Conservation (phyloP, 2,797 vertebrate species). For the Acanthornis magna region DNA sequence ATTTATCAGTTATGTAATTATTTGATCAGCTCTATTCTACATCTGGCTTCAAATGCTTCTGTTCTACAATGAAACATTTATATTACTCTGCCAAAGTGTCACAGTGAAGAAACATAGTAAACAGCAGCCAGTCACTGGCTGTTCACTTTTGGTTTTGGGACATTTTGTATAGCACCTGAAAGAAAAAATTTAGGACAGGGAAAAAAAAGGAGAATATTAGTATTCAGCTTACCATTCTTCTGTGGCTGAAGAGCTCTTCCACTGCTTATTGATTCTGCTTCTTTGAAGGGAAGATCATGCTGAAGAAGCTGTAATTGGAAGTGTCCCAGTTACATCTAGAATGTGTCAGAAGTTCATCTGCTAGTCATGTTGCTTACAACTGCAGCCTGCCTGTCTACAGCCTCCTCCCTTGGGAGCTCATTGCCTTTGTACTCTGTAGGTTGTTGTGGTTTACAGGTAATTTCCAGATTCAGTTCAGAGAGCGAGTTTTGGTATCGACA, state of each 20-base stretch:
- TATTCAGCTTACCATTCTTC: background rate
- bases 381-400: background rate
- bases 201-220: background rate
- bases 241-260: background rate
- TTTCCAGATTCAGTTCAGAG: background rate
- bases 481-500: background rate
- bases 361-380: background rate
- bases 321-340: background rate
- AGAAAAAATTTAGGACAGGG: background rate
- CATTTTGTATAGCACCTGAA: background rate
- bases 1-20: background rate
- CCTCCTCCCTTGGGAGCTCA: background rate
- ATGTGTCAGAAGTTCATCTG: background rate
- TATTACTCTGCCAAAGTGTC: background rate
- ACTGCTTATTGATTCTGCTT: background rate
- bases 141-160: background rate
- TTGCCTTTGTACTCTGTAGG: background rate
- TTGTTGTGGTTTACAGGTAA: background rate
- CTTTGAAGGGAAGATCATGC: background rate
- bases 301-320: background rate
- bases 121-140: background rate
- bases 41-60: background rate
- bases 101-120: background rate
- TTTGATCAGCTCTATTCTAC: background rate
- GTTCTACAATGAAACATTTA: background rate